phyloP scores from a whole-genome alignment of 1,140 invertebrate genomes.

The Gonatopus flavifemur region DNA sequence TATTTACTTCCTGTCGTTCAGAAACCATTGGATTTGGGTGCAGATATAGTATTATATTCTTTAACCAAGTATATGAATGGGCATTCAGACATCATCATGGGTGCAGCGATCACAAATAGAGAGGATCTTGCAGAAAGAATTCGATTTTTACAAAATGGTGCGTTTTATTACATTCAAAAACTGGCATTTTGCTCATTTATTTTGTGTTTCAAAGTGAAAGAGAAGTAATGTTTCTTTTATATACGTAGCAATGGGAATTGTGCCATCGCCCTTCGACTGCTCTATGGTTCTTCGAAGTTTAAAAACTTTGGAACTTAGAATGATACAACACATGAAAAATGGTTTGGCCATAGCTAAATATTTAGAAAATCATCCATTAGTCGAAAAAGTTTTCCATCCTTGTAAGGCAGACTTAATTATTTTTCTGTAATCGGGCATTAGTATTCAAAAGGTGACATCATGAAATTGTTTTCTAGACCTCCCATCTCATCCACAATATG shows the following conservation, averaged over 20 bases:
- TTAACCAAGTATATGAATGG: conserved; percentile 99
- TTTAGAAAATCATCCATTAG: conserved; percentile 75
- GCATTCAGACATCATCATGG: conserved; percentile 98
- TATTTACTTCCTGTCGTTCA: conserved; percentile 47
- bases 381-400: conserved; percentile 84
- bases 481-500: conserved; percentile 89
- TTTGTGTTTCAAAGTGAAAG: neutral
- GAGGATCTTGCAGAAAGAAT: conserved; percentile 73
- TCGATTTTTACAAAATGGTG: conserved; percentile 89
- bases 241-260: conserved; percentile 80
- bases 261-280: conserved; percentile 97
- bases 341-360: conserved; percentile 76
- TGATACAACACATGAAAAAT: conserved; percentile 86
- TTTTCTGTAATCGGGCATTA: conserved; percentile 3
- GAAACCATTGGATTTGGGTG: conserved; percentile 87
- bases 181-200: neutral
- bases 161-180: conserved; percentile 26
- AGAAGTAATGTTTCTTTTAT: conserved; percentile 11
- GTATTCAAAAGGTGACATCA: no score
- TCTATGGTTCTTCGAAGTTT: conserved; percentile 90
- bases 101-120: conserved; percentile 76
- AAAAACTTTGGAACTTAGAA: conserved; percentile 90
- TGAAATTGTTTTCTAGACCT: no score
- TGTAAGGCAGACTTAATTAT: conserved; percentile 61
- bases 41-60: conserved; percentile 91